Conservation (phyloP, 2,888 invertebrate genomes). For the Xestoiulus laeticollis region DNA sequence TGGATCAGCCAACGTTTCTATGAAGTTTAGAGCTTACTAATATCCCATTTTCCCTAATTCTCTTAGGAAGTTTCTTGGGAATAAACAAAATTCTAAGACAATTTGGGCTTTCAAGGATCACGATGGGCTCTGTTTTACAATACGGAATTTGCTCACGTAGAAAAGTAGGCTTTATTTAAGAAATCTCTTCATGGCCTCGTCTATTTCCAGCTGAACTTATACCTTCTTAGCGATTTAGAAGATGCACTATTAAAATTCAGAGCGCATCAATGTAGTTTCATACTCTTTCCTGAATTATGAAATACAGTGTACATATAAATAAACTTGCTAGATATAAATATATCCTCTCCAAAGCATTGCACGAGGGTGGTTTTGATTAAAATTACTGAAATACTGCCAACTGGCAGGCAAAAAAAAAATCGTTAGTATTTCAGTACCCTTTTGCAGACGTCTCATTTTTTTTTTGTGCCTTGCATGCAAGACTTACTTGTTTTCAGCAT, state of each 20-base stretch:
- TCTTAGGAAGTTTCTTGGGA: neutral
- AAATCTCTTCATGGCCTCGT: constrained; percentile 24
- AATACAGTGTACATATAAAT: constrained; percentile 16
- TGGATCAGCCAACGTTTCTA: neutral
- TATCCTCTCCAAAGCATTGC: neutral
- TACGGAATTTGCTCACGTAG: neutral
- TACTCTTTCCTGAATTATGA: neutral
- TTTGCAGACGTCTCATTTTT: neutral
- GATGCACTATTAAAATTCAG: constrained; percentile 14
- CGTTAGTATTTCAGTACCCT: neutral
- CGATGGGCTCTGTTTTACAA: neutral
- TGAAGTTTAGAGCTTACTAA: constrained; percentile 34
- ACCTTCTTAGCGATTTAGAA: neutral
- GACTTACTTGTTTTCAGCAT: constrained; percentile 12
- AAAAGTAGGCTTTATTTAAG: constrained; percentile 5
- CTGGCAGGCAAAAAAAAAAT: neutral
- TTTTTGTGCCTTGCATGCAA: neutral
- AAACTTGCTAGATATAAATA: neutral
- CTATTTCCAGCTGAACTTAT: neutral
- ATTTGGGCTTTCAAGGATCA: constrained; percentile 25
- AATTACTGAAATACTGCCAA: constrained; percentile 40
- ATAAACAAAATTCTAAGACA: constrained; percentile 8
- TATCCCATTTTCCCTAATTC: constrained; percentile 43
- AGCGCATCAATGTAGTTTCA: neutral
- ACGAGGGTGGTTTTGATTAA: neutral